A percentile compares a stretch with the other conserved stretches of the same genome.
phyloP scores from a whole-genome alignment of 1,140 invertebrate genomes.

The Zaprionus ghesquierei region DNA sequence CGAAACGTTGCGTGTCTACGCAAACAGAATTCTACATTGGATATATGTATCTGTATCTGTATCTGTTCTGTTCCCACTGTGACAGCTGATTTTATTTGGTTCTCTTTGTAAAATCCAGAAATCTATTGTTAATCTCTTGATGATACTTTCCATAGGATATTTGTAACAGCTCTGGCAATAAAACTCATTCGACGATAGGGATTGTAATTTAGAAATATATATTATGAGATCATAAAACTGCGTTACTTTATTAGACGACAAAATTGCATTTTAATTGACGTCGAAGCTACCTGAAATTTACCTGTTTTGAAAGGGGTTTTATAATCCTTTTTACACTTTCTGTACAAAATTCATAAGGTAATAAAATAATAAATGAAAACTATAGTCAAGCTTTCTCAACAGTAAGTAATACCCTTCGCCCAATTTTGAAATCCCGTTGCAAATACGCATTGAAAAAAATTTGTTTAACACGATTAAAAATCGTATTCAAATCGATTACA shows the following conservation, averaged over 20 bases:
- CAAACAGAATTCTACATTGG: not conserved
- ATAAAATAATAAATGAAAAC: no score
- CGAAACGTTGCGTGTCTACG: slow-evolving; percentile 51
- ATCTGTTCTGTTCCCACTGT: not conserved
- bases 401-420: no score
- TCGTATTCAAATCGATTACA: no score
- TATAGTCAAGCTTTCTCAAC: no score
- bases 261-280: not conserved
- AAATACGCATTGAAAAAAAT: no score
- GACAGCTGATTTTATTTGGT: not conserved
- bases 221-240: not conserved
- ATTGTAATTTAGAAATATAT: not conserved
- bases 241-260: not conserved
- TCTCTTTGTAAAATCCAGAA: not conserved
- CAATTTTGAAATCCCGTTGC: no score
- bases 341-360: not conserved
- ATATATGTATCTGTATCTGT: not conserved
- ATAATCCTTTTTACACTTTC: not conserved
- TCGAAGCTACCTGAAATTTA: not conserved
- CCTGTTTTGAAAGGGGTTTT: not conserved
- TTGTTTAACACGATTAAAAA: no score
- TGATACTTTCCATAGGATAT: not conserved
- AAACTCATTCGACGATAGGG: not conserved
- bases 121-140: not conserved
- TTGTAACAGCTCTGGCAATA: not conserved